Evolutionary conservation across 1,140 invertebrate genomes (phyloP).

Genomic region (Brachionus sp.): DNA sequence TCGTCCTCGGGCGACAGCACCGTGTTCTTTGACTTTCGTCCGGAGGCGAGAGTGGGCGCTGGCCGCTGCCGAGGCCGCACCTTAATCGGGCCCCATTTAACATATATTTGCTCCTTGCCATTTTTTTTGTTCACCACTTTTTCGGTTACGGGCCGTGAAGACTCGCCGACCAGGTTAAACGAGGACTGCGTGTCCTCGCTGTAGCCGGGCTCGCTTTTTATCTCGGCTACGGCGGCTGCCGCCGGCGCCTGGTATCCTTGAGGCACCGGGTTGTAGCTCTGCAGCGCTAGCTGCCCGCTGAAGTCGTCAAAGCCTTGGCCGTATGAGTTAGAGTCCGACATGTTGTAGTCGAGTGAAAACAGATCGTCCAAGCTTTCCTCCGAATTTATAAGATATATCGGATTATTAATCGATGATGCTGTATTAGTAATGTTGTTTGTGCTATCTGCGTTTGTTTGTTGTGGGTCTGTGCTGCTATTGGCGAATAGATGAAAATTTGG

Average conservation of each 20-base stretch:
- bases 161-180: neutral
- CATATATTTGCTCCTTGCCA: conserved; percentile 4
- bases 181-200: neutral
- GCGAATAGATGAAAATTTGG: neutral
- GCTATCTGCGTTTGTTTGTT: neutral
- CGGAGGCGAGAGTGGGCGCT: conserved; percentile 11
- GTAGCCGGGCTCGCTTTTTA: neutral
- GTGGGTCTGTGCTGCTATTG: neutral
- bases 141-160: neutral
- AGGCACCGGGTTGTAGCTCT: neutral
- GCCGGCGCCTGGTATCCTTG: neutral
- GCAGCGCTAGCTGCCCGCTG: neutral
- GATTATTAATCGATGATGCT: neutral
- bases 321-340: neutral
- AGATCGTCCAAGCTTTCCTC: neutral
- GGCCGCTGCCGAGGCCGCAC: conserved; percentile 26
- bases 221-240: neutral
- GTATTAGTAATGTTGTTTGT: neutral
- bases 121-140: conserved; percentile 27
- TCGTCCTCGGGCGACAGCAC: conserved; percentile 2
- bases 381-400: neutral
- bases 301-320: neutral
- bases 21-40: conserved; percentile 34
- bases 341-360: neutral
- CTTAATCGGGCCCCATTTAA: neutral